Conservation (phyloP, 1,140 invertebrate genomes). For the Bombus cullumanus region DNA sequence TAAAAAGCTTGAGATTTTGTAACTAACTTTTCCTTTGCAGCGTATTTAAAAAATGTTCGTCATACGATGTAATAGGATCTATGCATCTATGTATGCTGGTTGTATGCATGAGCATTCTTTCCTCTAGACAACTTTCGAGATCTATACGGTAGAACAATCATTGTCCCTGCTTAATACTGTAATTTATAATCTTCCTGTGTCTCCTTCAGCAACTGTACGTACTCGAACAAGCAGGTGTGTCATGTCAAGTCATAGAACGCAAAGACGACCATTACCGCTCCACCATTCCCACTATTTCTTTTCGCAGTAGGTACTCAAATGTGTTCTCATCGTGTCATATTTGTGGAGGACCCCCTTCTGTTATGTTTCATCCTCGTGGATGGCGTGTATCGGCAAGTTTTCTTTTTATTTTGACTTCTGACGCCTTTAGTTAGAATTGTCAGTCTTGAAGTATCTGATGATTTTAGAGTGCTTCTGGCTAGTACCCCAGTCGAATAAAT, state of each 20-base stretch:
- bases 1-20: no score
- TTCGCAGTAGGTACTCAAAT: background rate
- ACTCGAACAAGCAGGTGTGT: slow-evolving; percentile 37
- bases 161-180: background rate
- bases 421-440: background rate
- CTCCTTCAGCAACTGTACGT: background rate
- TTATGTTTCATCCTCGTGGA: slow-evolving; percentile 25
- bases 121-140: background rate
- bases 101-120: background rate
- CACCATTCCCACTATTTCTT: slow-evolving; percentile 9
- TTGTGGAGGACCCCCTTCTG: background rate
- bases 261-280: background rate
- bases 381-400: background rate
- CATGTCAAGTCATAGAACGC: slow-evolving; percentile 23
- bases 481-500: background rate
- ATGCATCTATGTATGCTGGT: no score
- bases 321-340: slow-evolving; percentile 9
- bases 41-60: no score
- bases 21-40: no score
- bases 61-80: no score
- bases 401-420: background rate
- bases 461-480: background rate
- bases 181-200: background rate
- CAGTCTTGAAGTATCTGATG: background rate
- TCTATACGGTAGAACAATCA: background rate